phyloP scores from a whole-genome alignment of 1,140 invertebrate genomes.

The Cherax quadricarinatus region DNA sequence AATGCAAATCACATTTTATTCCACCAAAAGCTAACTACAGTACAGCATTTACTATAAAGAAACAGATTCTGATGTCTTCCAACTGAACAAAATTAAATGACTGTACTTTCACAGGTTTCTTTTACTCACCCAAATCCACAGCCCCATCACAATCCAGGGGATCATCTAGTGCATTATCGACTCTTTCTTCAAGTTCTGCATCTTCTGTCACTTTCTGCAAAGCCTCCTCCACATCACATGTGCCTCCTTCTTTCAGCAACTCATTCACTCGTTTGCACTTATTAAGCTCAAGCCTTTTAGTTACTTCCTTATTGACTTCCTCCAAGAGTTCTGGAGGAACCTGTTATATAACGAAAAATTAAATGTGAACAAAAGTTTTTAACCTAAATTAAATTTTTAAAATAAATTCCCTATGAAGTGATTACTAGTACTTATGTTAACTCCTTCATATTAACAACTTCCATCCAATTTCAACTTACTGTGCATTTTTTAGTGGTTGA shows the following conservation, averaged over 20 bases:
- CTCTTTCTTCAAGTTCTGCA: slow-evolving; percentile 3
- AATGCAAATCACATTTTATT: too few species aligned
- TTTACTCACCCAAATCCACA: slow-evolving; percentile 51
- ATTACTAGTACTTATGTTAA: not conserved
- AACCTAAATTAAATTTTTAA: too few species aligned
- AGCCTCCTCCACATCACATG: slow-evolving; percentile 24
- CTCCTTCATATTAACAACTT: not conserved
- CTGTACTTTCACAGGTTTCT: not conserved
- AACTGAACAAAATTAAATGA: not conserved
- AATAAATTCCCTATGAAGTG: not conserved
- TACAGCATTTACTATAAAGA: too few species aligned
- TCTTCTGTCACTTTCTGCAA: slow-evolving; percentile 46
- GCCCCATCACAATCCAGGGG: slow-evolving; percentile 27
- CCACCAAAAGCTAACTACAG: too few species aligned
- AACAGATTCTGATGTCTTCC: too few species aligned
- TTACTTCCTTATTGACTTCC: slow-evolving; percentile 26
- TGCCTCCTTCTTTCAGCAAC: slow-evolving; percentile 9
- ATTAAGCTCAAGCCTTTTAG: slow-evolving; percentile 16
- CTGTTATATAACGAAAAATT: slow-evolving; percentile 3
- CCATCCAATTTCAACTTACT: not conserved
- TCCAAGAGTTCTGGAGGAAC: slow-evolving; percentile 29
- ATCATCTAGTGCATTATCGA: slow-evolving; percentile 42
- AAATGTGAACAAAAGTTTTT: not conserved
- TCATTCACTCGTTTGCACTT: slow-evolving; percentile 18
- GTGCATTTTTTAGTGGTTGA: slow-evolving; percentile 23